A percentile compares a stretch with the other conserved stretches of the same genome.
Conservation (phyloP, 2,113 vertebrate genomes). For the Setophaga coronata region DNA sequence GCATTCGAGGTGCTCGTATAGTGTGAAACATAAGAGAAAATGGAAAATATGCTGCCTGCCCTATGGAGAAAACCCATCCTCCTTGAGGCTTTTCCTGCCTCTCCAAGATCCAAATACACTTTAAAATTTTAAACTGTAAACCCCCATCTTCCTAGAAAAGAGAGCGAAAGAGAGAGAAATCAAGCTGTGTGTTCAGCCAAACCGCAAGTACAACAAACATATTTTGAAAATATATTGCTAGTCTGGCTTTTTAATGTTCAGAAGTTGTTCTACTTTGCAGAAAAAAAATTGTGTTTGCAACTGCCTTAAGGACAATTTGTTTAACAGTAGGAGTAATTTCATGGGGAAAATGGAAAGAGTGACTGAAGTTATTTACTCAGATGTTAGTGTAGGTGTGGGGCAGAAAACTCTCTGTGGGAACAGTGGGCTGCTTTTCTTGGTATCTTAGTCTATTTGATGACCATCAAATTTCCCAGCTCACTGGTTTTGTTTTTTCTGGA, state of each 20-base stretch:
- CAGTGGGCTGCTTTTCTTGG: conserved; percentile 90
- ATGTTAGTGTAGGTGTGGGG: conserved; percentile 97
- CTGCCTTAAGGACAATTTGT: conserved; percentile 87
- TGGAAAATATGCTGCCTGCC: conserved; percentile 65
- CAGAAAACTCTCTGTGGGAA: conserved; percentile 89
- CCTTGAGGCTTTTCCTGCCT: conserved; percentile 55
- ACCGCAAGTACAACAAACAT: conserved; percentile 61
- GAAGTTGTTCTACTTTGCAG: conserved; percentile 75
- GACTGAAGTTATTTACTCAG: conserved; percentile 96
- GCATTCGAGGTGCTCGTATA: not conserved
- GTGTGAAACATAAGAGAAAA: conserved; percentile 58
- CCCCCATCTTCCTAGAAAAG: conserved; percentile 54
- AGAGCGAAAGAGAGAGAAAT: not conserved
- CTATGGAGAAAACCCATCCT: conserved; percentile 56
- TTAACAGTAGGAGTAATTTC: conserved; percentile 92
- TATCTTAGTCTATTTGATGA: conserved; percentile 88
- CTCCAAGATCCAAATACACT: conserved; percentile 51
- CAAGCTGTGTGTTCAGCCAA: conserved; percentile 39
- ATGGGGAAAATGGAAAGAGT: conserved; percentile 93
- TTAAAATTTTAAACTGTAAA: conserved; percentile 51
- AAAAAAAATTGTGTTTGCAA: conserved; percentile 75
- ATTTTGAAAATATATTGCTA: conserved; percentile 60
- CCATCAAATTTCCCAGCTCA: conserved; percentile 83
- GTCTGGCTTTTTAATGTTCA: conserved; percentile 68
- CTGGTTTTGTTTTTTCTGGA: conserved; percentile 96